Base-by-base conservation (phyloP, 2,888 invertebrate genomes). In the Ophion ellenae region DNA sequence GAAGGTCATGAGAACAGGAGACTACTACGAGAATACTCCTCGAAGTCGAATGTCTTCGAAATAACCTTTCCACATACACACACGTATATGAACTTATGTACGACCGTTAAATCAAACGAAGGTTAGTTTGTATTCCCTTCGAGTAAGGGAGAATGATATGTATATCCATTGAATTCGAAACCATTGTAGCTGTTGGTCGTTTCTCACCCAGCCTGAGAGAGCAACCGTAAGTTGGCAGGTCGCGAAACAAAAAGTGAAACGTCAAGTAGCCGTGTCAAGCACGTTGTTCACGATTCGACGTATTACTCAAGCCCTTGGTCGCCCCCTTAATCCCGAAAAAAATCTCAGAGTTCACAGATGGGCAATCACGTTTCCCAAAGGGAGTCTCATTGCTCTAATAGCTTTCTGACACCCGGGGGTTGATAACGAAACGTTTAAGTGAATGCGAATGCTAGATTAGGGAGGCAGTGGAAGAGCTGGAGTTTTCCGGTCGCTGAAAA, bases 71-170 rank as follows among this genome's bases (percentile, higher is more conserved):
- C 7, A 10, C 7, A 7, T 63, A 20, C 20, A 64, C 67, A 32
- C 47, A 67, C 75, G 32, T 71, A 32, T 61, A 28, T 82, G 75
- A 81, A 77, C 67, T 40, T 75, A 79, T 73, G 57, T 71, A 17
- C 71, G 75, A 86, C 84, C 86, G 86, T 86, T 86, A 67, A 86
- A 84, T 71, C 86, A 59, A 63, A 11, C 73, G 53, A 57, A 70
- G 63, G 81, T 28, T 81, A 86, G 75, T 81, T 84, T 84, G 81
- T 81, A 75, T 82, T 86, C 61, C 67, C 63, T 80, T 74, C 63
- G 53, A 83, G 71, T 53, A 40, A 57, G 69, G 67, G 80, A 69
- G 81, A 73, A 20, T 20, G 20, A 76, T 82, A 40, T 40, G 9
- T 67, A 63, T 74, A 53, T 67, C 4, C 74, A 71, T 69, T 71